Evolutionary conservation across 2,797 vertebrate species (phyloP).

Genomic region (Lutjanus argentimaculatus): DNA sequence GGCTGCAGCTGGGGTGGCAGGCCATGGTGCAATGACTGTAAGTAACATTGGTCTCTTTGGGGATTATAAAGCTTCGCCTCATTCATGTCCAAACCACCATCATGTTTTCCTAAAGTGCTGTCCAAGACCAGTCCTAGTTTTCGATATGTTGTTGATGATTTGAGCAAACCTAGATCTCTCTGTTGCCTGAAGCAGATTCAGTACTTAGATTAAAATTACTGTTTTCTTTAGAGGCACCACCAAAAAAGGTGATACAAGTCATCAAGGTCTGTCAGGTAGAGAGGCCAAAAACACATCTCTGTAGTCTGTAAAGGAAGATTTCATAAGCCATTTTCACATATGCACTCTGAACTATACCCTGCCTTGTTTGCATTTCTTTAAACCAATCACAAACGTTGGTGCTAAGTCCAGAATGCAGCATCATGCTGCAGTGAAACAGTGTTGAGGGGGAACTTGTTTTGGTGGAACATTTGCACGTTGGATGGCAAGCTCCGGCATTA

Average conservation of each 20-base stretch:
- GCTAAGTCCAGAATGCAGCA: too few species aligned
- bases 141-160: too few species aligned
- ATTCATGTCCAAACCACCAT: background rate
- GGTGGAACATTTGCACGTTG: too few species aligned
- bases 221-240: background rate
- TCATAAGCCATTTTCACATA: too few species aligned
- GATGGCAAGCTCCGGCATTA: too few species aligned
- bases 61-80: constrained; percentile 22
- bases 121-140: constrained; percentile 7
- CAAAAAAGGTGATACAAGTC: background rate
- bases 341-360: too few species aligned
- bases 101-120: constrained; percentile 11
- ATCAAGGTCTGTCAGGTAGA: background rate
- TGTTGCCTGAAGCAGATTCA: background rate
- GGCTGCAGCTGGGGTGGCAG: constrained; percentile 19
- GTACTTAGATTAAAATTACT: background rate
- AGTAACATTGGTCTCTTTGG: constrained; percentile 6
- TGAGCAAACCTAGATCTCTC: background rate
- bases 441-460: too few species aligned
- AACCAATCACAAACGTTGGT: too few species aligned
- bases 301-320: too few species aligned
- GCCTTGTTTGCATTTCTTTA: too few species aligned
- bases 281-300: too few species aligned
- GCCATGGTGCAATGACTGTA: constrained; percentile 23
- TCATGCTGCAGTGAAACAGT: too few species aligned